Percentiles rank a stretch among this genome's conserved stretches.
Conservation (phyloP, 2,888 invertebrate genomes). For the Lasioglossum marginatum region DNA sequence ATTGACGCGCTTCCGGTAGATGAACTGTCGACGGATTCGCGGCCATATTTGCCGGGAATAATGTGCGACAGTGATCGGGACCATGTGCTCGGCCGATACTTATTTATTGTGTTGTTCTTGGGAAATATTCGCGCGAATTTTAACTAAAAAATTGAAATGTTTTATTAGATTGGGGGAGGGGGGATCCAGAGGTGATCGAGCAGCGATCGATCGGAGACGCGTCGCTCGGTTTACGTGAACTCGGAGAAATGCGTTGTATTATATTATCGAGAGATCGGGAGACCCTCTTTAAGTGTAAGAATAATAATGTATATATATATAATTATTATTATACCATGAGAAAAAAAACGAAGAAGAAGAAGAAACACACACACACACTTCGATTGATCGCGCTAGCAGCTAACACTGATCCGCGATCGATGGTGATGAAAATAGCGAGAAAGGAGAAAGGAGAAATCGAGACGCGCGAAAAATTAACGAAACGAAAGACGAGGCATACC, state of each 20-base stretch:
- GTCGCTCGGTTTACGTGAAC: constrained; percentile 61
- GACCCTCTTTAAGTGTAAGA: constrained; percentile 78
- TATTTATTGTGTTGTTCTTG: constrained; percentile 13
- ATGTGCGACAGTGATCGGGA: not conserved
- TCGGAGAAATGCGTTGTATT: constrained; percentile 75
- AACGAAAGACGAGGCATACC: constrained; percentile 34
- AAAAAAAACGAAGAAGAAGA: not conserved
- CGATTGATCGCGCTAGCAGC: constrained; percentile 75
- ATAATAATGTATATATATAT: constrained; percentile 81
- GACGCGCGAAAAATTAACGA: constrained; percentile 55
- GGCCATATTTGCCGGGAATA: not conserved
- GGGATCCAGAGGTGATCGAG: constrained; percentile 30
- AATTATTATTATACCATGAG: constrained; percentile 77
- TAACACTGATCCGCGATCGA: constrained; percentile 39
- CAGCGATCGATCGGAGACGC: constrained; percentile 63
- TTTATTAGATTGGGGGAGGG: not conserved
- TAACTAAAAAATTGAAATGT: not conserved
- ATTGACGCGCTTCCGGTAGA: not conserved
- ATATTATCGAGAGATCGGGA: constrained; percentile 76
- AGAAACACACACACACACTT: constrained; percentile 27
- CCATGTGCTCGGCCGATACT: not conserved
- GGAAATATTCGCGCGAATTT: not conserved
- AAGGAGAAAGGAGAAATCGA: constrained; percentile 41
- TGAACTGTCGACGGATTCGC: not conserved
- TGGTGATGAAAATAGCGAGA: constrained; percentile 32